Percentiles rank a stretch among this genome's conserved stretches.
Evolutionary conservation across 2,113 vertebrate species (phyloP).

Genomic region (Abramis brama): DNA sequence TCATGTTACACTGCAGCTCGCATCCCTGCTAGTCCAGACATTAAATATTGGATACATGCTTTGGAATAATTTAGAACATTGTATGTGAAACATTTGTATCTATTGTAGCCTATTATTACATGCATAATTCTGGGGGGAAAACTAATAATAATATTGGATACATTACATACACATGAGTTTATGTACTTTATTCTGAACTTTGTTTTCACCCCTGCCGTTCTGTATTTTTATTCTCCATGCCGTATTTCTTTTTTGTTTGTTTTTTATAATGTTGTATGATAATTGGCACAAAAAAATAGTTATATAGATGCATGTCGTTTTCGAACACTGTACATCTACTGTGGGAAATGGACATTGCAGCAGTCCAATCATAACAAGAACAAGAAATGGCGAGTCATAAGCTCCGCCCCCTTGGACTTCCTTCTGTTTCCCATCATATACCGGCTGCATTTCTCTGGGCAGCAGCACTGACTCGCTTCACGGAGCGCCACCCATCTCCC

Average conservation of each 20-base stretch:
- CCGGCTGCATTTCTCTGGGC: background rate
- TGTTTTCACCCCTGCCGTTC: background rate
- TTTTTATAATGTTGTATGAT: too few relatives aligned
- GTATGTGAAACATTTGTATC: too few relatives aligned
- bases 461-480: background rate
- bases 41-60: too few relatives aligned
- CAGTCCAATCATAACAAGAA: slow-evolving; percentile 2
- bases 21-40: too few relatives aligned
- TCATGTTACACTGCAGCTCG: background rate
- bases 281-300: background rate
- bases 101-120: too few relatives aligned
- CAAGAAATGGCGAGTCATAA: background rate
- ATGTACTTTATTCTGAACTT: background rate
- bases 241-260: too few relatives aligned
- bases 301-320: background rate
- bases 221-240: background rate
- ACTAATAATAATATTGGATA: too few relatives aligned
- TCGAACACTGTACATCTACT: background rate
- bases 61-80: too few relatives aligned
- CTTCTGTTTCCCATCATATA: background rate
- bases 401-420: background rate
- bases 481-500: slow-evolving; percentile 5
- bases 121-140: too few relatives aligned
- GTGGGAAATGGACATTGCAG: background rate
- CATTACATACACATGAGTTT: too few relatives aligned